These are phyloP conservation scores for Sebastes nivosus DNA, from an alignment of 2,797 vertebrate species.

Conservation along the genomic window DNA sequence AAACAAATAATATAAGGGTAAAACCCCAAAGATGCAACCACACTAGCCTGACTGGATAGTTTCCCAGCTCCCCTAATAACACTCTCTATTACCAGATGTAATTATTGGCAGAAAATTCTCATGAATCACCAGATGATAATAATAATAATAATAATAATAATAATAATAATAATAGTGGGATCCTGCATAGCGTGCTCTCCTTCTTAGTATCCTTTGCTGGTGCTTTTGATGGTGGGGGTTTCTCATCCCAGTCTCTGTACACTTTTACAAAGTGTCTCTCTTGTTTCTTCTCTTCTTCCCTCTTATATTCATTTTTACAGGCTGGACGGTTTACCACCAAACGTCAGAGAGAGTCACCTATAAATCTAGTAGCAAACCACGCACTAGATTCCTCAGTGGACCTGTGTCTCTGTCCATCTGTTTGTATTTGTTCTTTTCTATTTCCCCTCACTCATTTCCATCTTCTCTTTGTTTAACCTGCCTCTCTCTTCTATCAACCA, in stretches of 20 bases:
- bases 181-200: slow-evolving; percentile 33
- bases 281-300: slow-evolving; percentile 89
- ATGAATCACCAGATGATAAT: neutral
- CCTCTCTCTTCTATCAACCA: slow-evolving; percentile 81
- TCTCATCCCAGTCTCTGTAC: slow-evolving; percentile 82
- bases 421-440: slow-evolving; percentile 99
- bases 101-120: neutral
- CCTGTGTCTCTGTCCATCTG: slow-evolving; percentile 99
- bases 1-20: neutral
- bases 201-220: slow-evolving; percentile 60
- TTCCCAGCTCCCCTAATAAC: neutral
- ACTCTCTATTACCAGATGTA: neutral
- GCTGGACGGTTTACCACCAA: slow-evolving; percentile 99
- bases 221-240: slow-evolving; percentile 74
- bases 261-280: slow-evolving; percentile 87
- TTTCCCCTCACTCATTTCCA: slow-evolving; percentile 83
- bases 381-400: slow-evolving; percentile 99
- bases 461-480: slow-evolving; percentile 84
- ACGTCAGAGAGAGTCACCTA: slow-evolving; percentile 99
- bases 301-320: slow-evolving; percentile 89
- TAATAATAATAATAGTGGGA: neutral
- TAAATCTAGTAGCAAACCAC: slow-evolving; percentile 99
- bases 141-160: no score
- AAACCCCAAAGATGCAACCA: neutral
- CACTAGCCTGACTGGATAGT: neutral